Evolutionary conservation across 2,888 invertebrate species (phyloP).

Genomic region (Dinocampus coccinellae): DNA sequence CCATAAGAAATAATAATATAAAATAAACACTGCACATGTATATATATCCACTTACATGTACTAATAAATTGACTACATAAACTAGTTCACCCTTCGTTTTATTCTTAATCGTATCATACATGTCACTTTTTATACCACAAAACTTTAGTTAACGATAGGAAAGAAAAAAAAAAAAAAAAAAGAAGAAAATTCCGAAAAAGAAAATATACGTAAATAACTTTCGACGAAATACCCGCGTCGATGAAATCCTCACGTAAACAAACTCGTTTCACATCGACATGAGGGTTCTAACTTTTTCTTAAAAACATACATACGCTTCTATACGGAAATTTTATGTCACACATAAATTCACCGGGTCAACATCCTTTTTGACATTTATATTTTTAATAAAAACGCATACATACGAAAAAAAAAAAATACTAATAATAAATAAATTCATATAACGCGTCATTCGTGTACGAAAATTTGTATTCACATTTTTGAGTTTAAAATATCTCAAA

Average conservation of each 20-base stretch:
- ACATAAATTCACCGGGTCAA: slow-evolving; percentile 15
- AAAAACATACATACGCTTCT: slow-evolving; percentile 8
- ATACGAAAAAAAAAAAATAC: slow-evolving; percentile 1
- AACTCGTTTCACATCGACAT: slow-evolving; percentile 3
- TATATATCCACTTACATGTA: background rate
- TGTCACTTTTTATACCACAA: background rate
- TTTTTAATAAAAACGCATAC: slow-evolving; percentile 20
- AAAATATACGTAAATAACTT: slow-evolving; percentile 5
- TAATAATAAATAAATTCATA: background rate
- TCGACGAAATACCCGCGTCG: background rate
- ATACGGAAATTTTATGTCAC: slow-evolving; percentile 19
- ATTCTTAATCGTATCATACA: slow-evolving; percentile 5
- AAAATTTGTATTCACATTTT: background rate
- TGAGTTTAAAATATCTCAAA: background rate
- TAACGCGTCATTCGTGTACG: background rate
- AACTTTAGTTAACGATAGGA: background rate
- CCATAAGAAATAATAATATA: background rate
- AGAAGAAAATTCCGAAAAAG: background rate
- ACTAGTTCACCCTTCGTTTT: background rate
- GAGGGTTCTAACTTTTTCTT: slow-evolving; percentile 1
- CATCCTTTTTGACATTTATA: slow-evolving; percentile 26
- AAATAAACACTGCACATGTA: background rate
- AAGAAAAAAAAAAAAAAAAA: background rate
- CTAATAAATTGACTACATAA: background rate
- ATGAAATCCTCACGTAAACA: slow-evolving; percentile 13